These are phyloP conservation scores for Deilephila elpenor DNA, from an alignment of 2,888 invertebrate species.

Conservation along the genomic window DNA sequence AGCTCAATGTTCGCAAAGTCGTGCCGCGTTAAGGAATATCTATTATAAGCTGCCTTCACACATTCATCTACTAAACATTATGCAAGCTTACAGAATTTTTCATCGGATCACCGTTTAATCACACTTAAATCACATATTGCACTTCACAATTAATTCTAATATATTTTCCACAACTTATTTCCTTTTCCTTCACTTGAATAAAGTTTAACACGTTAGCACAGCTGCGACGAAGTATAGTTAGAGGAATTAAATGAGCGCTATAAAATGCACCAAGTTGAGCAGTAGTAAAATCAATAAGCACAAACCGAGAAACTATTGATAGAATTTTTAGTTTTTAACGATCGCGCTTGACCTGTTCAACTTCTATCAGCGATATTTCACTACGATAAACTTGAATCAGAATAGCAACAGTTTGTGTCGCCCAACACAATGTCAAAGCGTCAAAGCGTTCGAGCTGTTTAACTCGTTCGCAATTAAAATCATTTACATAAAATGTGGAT, in stretches of 20 bases:
- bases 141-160: background rate
- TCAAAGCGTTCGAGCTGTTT: background rate
- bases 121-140: background rate
- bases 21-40: background rate
- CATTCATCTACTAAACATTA: background rate
- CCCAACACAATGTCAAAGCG: background rate
- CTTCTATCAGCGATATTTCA: constrained; percentile 33
- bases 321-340: constrained; percentile 41
- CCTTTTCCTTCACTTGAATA: background rate
- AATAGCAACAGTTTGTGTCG: background rate
- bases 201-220: background rate
- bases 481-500: constrained; percentile 19
- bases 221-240: background rate
- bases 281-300: constrained; percentile 67
- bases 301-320: constrained; percentile 57
- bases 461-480: constrained; percentile 4
- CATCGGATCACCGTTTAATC: background rate
- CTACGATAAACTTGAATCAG: background rate
- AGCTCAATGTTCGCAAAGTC: background rate
- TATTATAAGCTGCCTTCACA: background rate
- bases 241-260: too few relatives aligned
- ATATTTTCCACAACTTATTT: background rate
- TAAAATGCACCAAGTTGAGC: constrained; percentile 9
- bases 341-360: constrained; percentile 39
- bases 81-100: background rate